Percentiles rank a stretch among this genome's conserved stretches.
These are phyloP conservation scores for Tetheella fluctuosa DNA, from an alignment of 2,888 invertebrate genomes.

Conservation along the genomic window DNA sequence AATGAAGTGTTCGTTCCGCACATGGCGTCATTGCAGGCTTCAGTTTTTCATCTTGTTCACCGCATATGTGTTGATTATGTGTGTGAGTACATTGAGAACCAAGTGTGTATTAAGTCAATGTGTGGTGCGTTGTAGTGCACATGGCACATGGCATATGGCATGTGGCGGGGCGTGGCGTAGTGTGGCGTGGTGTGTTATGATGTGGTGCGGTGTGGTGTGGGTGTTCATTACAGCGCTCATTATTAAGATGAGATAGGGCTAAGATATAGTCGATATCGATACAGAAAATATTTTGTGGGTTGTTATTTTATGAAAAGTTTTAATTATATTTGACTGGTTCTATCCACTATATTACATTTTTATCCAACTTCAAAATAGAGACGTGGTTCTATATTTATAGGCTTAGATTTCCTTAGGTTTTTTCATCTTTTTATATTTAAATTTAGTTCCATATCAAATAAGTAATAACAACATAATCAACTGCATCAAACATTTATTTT, in stretches of 20 bases:
- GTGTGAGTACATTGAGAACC: not conserved
- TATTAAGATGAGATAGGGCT: conserved; percentile 44
- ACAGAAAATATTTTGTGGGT: not conserved
- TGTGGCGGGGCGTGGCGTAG: not conserved
- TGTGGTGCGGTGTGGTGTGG: not conserved
- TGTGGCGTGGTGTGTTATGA: too few relatives aligned
- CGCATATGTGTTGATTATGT: conserved; percentile 1
- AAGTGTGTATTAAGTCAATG: conserved; percentile 11
- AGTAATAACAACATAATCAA: too few relatives aligned
- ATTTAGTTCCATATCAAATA: too few relatives aligned
- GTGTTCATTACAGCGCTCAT: conserved; percentile 54
- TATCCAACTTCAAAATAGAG: too few relatives aligned
- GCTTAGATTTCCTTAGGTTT: too few relatives aligned
- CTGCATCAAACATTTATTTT: too few relatives aligned
- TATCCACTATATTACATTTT: too few relatives aligned
- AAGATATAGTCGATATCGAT: not conserved
- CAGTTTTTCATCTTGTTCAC: not conserved
- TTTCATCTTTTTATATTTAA: too few relatives aligned
- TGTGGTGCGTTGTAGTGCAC: not conserved
- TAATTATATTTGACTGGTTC: too few relatives aligned
- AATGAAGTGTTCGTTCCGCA: not conserved
- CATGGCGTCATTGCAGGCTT: not conserved
- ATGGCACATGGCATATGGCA: not conserved
- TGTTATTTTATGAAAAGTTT: too few relatives aligned
- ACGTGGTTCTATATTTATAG: too few relatives aligned